Conservation (phyloP, 2,888 invertebrate species). For the Oligia latruncula region DNA sequence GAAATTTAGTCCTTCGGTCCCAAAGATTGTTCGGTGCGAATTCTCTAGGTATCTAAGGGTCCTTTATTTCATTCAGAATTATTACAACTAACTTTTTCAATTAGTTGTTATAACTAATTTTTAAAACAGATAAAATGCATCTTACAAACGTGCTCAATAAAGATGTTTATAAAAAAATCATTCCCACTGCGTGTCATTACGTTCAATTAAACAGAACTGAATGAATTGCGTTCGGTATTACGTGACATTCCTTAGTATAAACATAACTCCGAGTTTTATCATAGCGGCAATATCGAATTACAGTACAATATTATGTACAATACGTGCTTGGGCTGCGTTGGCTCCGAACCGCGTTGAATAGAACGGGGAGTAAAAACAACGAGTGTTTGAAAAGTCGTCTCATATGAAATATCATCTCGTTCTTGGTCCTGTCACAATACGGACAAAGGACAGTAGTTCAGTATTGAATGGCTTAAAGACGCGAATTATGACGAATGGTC, state of each 20-base stretch:
- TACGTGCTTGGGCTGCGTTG: constrained; percentile 55
- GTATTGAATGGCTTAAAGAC: constrained; percentile 27
- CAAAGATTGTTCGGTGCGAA: neutral
- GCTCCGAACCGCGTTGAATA: constrained; percentile 58
- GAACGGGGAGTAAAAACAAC: constrained; percentile 71
- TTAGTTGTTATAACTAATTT: constrained; percentile 12
- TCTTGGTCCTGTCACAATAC: constrained; percentile 61
- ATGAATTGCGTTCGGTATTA: constrained; percentile 73
- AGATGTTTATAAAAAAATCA: constrained; percentile 39
- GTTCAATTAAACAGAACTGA: constrained; percentile 77
- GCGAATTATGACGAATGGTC: constrained; percentile 45
- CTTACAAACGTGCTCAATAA: constrained; percentile 38
- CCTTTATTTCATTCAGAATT: too few relatives aligned
- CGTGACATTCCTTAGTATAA: constrained; percentile 72
- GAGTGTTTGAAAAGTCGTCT: constrained; percentile 71
- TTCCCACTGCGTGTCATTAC: constrained; percentile 64
- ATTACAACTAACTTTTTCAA: neutral
- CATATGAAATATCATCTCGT: constrained; percentile 74
- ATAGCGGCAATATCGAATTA: constrained; percentile 74
- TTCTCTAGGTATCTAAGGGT: neutral
- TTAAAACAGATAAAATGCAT: constrained; percentile 22
- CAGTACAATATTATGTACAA: constrained; percentile 70
- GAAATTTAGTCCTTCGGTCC: constrained; percentile 9
- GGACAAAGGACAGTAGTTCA: constrained; percentile 33
- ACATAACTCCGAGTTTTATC: constrained; percentile 71